Base-by-base conservation (phyloP, 2,888 invertebrate genomes). In the Drosophila lutescens region DNA sequence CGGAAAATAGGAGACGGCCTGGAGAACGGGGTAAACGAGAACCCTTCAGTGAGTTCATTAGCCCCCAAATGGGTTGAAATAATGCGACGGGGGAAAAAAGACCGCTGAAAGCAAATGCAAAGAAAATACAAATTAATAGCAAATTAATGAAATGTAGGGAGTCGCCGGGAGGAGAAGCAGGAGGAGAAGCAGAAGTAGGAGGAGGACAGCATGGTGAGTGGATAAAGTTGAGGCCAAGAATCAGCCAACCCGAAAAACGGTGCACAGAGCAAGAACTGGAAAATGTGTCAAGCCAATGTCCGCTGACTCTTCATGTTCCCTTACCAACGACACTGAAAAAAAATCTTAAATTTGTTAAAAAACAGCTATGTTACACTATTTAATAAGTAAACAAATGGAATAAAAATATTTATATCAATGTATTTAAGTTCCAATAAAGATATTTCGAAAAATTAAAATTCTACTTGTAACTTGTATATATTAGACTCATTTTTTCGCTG, bases 51-150 rank as follows among this genome's bases (percentile, higher is more conserved):
- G 76, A 83, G 83, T 83, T 83, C 89, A 88, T 88, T 83, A 88
- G 83, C 83, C 89, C 58, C 68, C 82, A 86, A 88, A 88, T 83
- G 85, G 83, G 72, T 86, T 88, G 74, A 80, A 88, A 86, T 76
- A 88, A 86, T 80, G 85, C 87, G 76, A 36, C 66, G 17, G 65
- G 32, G 73, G 70, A 23, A 34, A 82, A 88, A 80, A 77, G 86
- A 86, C 62, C 68, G 77, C 1, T 12, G 40, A 46, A 51, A 86
- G 46, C 63, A 68, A 86, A 75, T 80, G 76, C 81, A 86, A 86
- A 78, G 83, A 88, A 83, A 83, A 83, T 88, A 88, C 81, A 86
- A 83, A 83, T 88, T 83, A 88, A 83, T 88, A 87, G 87, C 76
- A 84, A 88, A 83, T 83, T 83, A 83, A 83, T 86, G 85, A 88